Evolutionary conservation across 92 coral and sea anemone genomes (phyloP).

Genomic region (Siderastrea radians): DNA sequence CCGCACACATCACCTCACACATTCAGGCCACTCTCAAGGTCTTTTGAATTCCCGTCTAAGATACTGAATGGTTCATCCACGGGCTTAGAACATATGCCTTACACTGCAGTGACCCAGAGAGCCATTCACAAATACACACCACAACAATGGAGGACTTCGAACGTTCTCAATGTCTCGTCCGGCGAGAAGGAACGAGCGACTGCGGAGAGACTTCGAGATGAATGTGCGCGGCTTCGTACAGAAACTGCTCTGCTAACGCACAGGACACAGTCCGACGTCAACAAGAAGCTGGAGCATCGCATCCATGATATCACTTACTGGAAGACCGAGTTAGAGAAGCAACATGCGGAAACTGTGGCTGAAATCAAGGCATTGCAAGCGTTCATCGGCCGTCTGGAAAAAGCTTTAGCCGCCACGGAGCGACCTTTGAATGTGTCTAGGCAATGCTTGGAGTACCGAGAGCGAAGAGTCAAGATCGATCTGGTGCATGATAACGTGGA

Average conservation of each 20-base stretch:
- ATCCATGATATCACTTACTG: constrained; percentile 90
- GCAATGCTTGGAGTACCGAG: constrained; percentile 92
- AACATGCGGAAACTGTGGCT: constrained; percentile 93
- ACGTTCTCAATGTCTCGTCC: constrained; percentile 88
- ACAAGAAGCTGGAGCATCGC: constrained; percentile 94
- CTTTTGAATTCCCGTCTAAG: constrained; percentile 90
- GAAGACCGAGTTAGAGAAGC: constrained; percentile 92
- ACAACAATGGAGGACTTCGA: constrained; percentile 96
- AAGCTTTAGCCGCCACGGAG: constrained; percentile 95
- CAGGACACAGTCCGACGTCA: constrained; percentile 96
- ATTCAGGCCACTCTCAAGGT: constrained; percentile 67
- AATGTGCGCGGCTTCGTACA: constrained; percentile 96
- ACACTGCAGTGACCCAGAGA: constrained; percentile 85
- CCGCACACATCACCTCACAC: constrained; percentile 78
- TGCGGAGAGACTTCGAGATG: constrained; percentile 97
- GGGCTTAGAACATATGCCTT: constrained; percentile 92
- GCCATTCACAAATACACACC: constrained; percentile 89
- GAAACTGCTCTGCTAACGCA: constrained; percentile 94
- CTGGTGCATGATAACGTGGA: constrained; percentile 96
- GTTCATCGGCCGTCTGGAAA: constrained; percentile 96
- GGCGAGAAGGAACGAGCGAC: constrained; percentile 98
- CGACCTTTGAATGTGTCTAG: constrained; percentile 89
- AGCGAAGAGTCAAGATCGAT: constrained; percentile 92
- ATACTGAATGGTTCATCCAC: constrained; percentile 86
- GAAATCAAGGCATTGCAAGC: constrained; percentile 96